Conservation (phyloP, 2,888 invertebrate genomes). For the Zaprionus obscuricornis region DNA sequence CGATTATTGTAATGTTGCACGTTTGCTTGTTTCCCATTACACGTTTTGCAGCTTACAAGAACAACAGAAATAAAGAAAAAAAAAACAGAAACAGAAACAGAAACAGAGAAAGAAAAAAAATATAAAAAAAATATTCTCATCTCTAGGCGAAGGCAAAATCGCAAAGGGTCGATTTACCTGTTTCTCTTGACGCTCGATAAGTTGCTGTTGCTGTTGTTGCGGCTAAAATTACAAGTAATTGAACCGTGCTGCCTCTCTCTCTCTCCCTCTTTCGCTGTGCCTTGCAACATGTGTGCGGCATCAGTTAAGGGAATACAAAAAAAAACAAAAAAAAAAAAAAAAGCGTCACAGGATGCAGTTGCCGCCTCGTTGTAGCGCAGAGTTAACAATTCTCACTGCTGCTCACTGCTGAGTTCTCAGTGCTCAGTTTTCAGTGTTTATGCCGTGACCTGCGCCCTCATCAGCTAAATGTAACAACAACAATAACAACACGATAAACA, state of each 20-base stretch:
- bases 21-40: no score
- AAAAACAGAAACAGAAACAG: no score
- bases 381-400: no score
- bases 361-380: conserved; percentile 27
- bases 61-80: no score
- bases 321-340: background rate
- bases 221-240: conserved; percentile 79
- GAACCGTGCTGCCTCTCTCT: conserved; percentile 46
- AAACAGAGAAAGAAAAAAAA: no score
- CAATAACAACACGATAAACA: conserved; percentile 43
- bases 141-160: no score
- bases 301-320: conserved; percentile 42
- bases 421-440: no score
- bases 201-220: conserved; percentile 49
- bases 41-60: no score
- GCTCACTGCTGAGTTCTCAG: no score
- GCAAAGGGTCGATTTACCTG: no score
- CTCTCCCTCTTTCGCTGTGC: background rate
- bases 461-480: conserved; percentile 50
- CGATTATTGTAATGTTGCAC: no score
- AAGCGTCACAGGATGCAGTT: conserved; percentile 53
- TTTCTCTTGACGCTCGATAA: conserved; percentile 16
- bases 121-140: no score
- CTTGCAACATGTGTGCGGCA: conserved; percentile 50
- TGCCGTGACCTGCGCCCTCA: conserved; percentile 54